These are phyloP conservation scores for Takifugu flavidus DNA, from an alignment of 2,113 vertebrate genomes.

Conservation along the genomic window DNA sequence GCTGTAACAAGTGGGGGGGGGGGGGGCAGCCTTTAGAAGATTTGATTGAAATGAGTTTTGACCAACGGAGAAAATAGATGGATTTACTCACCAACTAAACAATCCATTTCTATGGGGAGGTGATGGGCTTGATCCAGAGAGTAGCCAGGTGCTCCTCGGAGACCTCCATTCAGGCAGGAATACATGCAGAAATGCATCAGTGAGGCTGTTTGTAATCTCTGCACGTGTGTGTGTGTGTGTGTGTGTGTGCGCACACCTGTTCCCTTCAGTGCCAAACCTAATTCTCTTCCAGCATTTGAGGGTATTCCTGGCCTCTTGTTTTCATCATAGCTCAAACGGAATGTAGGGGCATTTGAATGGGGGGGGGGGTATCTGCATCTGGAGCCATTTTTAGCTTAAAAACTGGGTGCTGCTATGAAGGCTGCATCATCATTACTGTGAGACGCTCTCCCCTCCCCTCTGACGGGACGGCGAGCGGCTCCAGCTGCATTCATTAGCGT, in stretches of 20 bases:
- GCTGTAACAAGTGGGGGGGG: slow-evolving; percentile 70
- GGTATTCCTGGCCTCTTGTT: slow-evolving; percentile 26
- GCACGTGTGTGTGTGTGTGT: slow-evolving; percentile 7
- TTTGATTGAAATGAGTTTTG: not conserved
- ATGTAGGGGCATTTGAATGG: slow-evolving; percentile 51
- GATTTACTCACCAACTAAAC: slow-evolving; percentile 86
- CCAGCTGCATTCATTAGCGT: slow-evolving; percentile 75
- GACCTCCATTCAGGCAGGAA: slow-evolving; percentile 73
- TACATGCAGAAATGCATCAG: slow-evolving; percentile 25
- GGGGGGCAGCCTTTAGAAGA: not conserved
- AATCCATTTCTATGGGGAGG: slow-evolving; percentile 97
- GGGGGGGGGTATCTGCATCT: slow-evolving; percentile 16
- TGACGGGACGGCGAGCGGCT: slow-evolving; percentile 46
- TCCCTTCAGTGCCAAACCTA: slow-evolving; percentile 29
- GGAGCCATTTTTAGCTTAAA: slow-evolving; percentile 41
- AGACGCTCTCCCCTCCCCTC: slow-evolving; percentile 45
- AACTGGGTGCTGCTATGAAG: slow-evolving; percentile 18
- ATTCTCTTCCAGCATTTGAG: slow-evolving; percentile 28
- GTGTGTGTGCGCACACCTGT: slow-evolving; percentile 39
- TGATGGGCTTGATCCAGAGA: slow-evolving; percentile 97
- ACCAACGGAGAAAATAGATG: not conserved
- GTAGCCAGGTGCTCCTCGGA: slow-evolving; percentile 94
- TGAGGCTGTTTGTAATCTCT: slow-evolving; percentile 17
- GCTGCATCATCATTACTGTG: slow-evolving; percentile 58
- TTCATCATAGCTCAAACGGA: slow-evolving; percentile 42